Evolutionary conservation across 2,113 vertebrate species (phyloP), one percentile per base, ranked within the genome.

Genomic region (Heloderma charlesbogerti): DNA sequence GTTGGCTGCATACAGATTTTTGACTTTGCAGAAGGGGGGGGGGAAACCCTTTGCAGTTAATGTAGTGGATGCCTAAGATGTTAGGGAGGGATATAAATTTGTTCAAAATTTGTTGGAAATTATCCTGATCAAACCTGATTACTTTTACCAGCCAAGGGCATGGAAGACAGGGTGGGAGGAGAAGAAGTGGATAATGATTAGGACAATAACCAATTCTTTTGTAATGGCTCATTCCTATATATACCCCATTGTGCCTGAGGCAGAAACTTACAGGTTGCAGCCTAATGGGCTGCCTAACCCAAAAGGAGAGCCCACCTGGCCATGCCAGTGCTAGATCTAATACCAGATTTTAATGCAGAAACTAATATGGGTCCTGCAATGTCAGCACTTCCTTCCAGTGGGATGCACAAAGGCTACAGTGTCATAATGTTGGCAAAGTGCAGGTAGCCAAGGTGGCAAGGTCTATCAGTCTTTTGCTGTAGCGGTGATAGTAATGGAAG

Each of bases 1-100:
- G 89, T 82, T 91, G 57, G 66, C 88, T 90, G 93, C 95, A 97
- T 96, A 94, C 57, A 96, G 87, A 95, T 88, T 18, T 88, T 72
- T 94, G 90, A 91, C 60, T 92, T 91, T 91, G 80, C 83, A 95
- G 91, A 91, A 12, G 40, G 86, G 18, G 2, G 40, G 80, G 7
- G 8, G 27, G 66, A 74, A 63, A 29, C 87, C 84, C 22, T 92
- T 79, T 91, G 84, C 77, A 77, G 83, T 92, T 48, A 83, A 90
- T 95, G 94, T 91, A 51, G 60, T 31, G 79, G 87, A 86, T 16
- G 37, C 37, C 92, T 86, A 92, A 34, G 57, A 2, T 43, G 80
- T 40, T 89, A 93, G 87, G 34, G 93, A 90, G 51, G 77, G 93
- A 95, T 77, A 72, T 71, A 37, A n/a, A n/a, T n/a, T n/a, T n/a